Conservation (phyloP, 2,888 invertebrate species). For the Acrobasis consociella region DNA sequence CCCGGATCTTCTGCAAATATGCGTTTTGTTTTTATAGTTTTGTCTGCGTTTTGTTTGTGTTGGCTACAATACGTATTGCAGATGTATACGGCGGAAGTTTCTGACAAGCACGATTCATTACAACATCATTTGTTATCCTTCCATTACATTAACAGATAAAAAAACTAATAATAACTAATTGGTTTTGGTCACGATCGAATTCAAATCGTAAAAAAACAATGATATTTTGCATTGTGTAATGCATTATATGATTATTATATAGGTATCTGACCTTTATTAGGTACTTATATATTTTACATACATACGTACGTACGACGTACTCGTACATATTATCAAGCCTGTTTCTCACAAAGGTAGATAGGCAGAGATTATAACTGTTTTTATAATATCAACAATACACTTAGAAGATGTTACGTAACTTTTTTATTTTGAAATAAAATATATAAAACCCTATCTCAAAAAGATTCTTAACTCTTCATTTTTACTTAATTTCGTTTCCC, state of each 20-base stretch:
- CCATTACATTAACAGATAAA: constrained; percentile 2
- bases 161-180: background rate
- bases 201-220: background rate
- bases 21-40: background rate
- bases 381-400: no score
- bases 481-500: no score
- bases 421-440: no score
- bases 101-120: constrained; percentile 7
- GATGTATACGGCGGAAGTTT: constrained; percentile 13
- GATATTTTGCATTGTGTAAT: background rate
- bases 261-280: no score
- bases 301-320: no score
- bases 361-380: no score
- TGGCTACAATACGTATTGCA: background rate
- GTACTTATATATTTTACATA: no score
- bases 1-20: background rate
- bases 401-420: no score
- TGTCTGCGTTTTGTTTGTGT: constrained; percentile 9
- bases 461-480: no score
- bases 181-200: background rate
- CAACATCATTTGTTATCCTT: background rate
- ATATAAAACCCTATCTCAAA: no score
- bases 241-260: background rate
- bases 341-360: no score
- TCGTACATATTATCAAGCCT: no score